Base-by-base conservation (phyloP, 1,140 invertebrate species). In the Sarcophaga peregrina region DNA sequence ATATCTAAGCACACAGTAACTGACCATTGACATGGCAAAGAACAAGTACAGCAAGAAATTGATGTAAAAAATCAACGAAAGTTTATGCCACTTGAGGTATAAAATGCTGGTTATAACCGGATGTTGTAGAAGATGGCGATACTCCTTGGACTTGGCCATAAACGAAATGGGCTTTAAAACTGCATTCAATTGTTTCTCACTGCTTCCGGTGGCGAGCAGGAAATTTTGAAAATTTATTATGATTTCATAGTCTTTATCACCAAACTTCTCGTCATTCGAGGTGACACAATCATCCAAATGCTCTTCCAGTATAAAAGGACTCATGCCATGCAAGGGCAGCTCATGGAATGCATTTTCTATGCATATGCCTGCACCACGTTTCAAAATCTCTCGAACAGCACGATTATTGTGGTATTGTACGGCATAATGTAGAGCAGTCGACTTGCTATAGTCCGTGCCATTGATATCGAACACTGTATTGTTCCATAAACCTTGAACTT, bases 371-470 rank as follows among this genome's bases (percentile, higher is more conserved):
- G 95, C 94, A 20, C 95, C 95, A 82, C 92, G 92, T 50, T 92
- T 89, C 3, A 96, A 88, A 17, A 96, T 86, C 46, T 93, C 88
- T 62, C 93, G 87, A 5, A 94, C 92, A 0, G 93, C 93, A 52
- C 93, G 91, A 48, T 90, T 87, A 84, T 94, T 93, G 11, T 93
- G 93, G 84, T 93, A 93, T 86, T 93, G 93, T 11, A 94, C 93
- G 1, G 96, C 96, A 88, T 96, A 97, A 90, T 97, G 96, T 13
- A 97, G 91, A 0, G 95, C 93, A 13, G 95, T 95, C 85, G 96
- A 96, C 13, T 94, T 93, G 85, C 94, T 95, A 0, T 92, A 91
- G 87, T 96, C 95, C 8, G 87, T 85, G 83, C 92, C 92, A 87
- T 96, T 96, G 0, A 96, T 91, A 86, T 95, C 91, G 8, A 91